Evolutionary conservation across 2,797 vertebrate species (phyloP), one percentile per base, ranked within the genome.

Genomic region (Sebastes reedi): DNA sequence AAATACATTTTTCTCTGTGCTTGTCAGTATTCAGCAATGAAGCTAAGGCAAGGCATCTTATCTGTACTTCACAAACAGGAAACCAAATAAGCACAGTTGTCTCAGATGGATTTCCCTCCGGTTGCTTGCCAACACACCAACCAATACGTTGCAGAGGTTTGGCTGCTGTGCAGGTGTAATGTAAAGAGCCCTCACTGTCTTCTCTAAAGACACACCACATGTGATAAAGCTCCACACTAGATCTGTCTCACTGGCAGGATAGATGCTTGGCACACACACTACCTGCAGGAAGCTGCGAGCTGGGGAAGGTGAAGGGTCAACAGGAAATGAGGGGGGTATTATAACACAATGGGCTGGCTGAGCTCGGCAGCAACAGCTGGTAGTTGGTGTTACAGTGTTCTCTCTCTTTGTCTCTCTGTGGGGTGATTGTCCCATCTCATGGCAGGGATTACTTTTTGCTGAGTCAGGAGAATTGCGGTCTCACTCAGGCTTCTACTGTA

Each of bases 291-390:
- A 93, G 76, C 87, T 30, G 79, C 39, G 3, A 67, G 74, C 71
- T n/a, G 60, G 29, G 80, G 87, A 77, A 88, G 89, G 87, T 91
- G 85, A 89, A 83, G 72, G 89, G 88, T 93, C 90, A 89, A 84
- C 84, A 90, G 94, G 94, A 95, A 94, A 66, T 77, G 65, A 78
- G 78, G 13, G 67, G 75, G 82, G 79, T 83, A 60, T 87, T 82
- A 25, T 39, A 85, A 86, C 89, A 95, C 95, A 94, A 95, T 91
- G 86, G 88, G 50, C 69, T 75, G 81, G 72, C 87, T 77, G 84
- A 88, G 85, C 77, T 80, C 62, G 79, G 80, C 4, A 64, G 39
- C 85, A 86, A 46, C 87, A 86, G 86, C 89, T 81, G 72, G 70
- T 75, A 54, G 86, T 84, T 81, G 70, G 73, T 68, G 82, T 72